Evolutionary conservation across 2,797 vertebrate genomes (phyloP).

Genomic region (Buphagus erythrorhynchus): DNA sequence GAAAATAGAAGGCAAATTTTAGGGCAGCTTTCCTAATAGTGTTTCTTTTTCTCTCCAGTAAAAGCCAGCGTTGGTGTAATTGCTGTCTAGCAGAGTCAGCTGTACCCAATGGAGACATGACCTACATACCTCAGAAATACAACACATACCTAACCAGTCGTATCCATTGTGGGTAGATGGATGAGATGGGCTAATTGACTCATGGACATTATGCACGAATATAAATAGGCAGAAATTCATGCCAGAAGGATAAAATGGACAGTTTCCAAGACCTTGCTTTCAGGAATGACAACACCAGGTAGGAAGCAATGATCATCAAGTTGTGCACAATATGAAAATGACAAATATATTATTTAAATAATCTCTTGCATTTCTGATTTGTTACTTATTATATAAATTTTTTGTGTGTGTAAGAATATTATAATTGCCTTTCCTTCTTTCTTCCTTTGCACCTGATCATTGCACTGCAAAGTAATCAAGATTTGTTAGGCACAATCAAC

Average conservation of each 20-base stretch:
- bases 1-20: constrained; percentile 7
- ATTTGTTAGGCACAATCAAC: background rate
- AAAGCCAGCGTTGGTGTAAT: constrained; percentile 15
- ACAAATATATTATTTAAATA: background rate
- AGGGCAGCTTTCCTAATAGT: background rate
- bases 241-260: background rate
- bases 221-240: constrained; percentile 7
- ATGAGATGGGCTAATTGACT: constrained; percentile 27
- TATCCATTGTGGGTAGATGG: background rate
- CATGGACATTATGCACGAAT: background rate
- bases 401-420: background rate
- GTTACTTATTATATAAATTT: background rate
- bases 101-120: constrained; percentile 49
- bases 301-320: background rate
- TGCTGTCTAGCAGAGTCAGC: constrained; percentile 45
- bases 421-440: background rate
- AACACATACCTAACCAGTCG: background rate
- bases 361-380: background rate
- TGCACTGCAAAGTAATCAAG: background rate
- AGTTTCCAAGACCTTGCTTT: background rate
- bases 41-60: constrained; percentile 17
- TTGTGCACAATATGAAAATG: background rate
- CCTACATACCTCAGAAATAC: constrained; percentile 61
- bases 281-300: background rate
- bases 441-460: background rate